phyloP scores from a whole-genome alignment of 1,140 invertebrate genomes.

The Rhagoletis pomonella region DNA sequence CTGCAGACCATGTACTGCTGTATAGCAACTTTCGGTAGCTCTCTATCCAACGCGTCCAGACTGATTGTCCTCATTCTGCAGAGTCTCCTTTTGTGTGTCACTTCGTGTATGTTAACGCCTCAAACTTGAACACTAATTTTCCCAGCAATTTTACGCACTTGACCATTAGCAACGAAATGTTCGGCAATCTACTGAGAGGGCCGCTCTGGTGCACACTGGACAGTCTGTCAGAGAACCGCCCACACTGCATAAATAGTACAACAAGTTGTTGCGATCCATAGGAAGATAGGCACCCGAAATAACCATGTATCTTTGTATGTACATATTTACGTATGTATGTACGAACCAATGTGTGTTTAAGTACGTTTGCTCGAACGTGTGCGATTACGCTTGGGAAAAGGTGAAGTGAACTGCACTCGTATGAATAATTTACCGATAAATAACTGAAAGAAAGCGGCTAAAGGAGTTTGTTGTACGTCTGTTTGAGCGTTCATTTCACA shows the following conservation, averaged over 20 bases:
- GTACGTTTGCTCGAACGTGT: not conserved
- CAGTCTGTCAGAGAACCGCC: not conserved
- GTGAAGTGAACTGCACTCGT: conserved; percentile 46
- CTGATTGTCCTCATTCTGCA: not conserved
- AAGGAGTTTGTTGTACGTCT: not conserved
- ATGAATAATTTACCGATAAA: conserved; percentile 50
- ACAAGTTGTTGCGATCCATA: not conserved
- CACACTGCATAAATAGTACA: not conserved
- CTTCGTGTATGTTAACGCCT: conserved; percentile 1
- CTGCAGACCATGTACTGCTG: not conserved
- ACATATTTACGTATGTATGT: not conserved
- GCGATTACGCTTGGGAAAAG: conserved; percentile 23
- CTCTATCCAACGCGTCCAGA: not conserved
- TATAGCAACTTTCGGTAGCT: not conserved
- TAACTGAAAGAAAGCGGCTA: conserved; percentile 29
- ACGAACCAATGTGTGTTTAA: not conserved
- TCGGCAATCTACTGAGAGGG: not conserved
- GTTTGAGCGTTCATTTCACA: not conserved
- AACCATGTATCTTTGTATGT: too few relatives aligned
- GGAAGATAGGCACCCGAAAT: not conserved
- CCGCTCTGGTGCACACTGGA: not conserved
- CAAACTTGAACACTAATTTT: conserved; percentile 62
- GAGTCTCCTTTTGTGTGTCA: conserved; percentile 6
- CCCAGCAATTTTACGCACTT: conserved; percentile 73
- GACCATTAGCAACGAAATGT: conserved; percentile 64